Evolutionary conservation across 2,797 vertebrate genomes (phyloP).

Genomic region (Todus mexicanus): DNA sequence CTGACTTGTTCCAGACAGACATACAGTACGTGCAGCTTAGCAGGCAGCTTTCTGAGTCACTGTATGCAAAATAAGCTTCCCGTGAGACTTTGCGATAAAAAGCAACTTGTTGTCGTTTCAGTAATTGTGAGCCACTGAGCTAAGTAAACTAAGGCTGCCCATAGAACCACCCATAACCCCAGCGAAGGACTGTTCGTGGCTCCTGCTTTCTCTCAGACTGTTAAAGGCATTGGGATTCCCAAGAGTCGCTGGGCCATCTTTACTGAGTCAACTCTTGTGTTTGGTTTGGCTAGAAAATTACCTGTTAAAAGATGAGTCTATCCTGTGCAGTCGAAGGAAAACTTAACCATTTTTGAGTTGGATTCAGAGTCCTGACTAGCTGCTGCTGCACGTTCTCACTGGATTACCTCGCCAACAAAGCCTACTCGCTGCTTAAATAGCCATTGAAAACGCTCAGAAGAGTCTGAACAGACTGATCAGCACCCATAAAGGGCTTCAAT

Average conservation of each 20-base stretch:
- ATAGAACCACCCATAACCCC: background rate
- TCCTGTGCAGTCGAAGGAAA: background rate
- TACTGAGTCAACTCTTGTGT: background rate
- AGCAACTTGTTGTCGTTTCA: constrained; percentile 54
- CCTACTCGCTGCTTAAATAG: background rate
- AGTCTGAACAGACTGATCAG: background rate
- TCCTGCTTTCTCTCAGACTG: background rate
- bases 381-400: background rate
- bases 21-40: constrained; percentile 68
- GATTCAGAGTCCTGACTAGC: background rate
- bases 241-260: background rate
- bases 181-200: background rate
- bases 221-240: background rate
- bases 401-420: background rate
- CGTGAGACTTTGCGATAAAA: constrained; percentile 49
- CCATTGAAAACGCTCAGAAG: background rate
- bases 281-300: background rate
- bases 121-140: background rate
- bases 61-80: constrained; percentile 67
- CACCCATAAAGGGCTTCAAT: background rate
- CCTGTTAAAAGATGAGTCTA: background rate
- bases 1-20: constrained; percentile 62
- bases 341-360: background rate
- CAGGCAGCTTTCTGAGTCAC: constrained; percentile 69
- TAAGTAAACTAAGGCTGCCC: constrained; percentile 1